Percentiles rank a stretch among this genome's conserved stretches.
phyloP scores from a whole-genome alignment of 2,113 vertebrate species.

The Bubo blakistoni region DNA sequence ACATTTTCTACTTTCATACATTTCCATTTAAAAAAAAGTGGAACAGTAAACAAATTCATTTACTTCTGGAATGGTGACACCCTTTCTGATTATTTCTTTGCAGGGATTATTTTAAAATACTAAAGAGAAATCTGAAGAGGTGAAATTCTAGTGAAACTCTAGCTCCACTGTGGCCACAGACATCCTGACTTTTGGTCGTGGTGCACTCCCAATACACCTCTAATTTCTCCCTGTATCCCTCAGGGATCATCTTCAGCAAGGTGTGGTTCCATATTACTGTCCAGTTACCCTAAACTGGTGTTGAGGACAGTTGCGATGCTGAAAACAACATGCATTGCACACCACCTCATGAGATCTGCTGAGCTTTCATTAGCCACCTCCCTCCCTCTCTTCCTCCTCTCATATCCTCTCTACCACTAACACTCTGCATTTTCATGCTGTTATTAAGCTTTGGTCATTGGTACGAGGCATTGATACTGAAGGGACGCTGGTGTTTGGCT shows the following conservation, averaged over 20 bases:
- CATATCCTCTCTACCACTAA: neutral
- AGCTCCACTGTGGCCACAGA: neutral
- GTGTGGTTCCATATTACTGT: neutral
- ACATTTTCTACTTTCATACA: neutral
- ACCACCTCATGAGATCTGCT: neutral
- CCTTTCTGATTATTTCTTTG: neutral
- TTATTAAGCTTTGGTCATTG: neutral
- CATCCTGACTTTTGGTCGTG: neutral
- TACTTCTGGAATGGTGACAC: neutral
- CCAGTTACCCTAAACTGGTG: neutral
- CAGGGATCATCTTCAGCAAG: neutral
- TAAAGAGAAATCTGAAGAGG: neutral
- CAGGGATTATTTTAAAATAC: neutral
- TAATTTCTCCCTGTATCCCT: neutral
- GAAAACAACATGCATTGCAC: neutral
- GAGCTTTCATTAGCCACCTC: neutral
- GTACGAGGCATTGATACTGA: neutral
- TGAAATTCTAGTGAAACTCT: neutral
- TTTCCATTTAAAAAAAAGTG: neutral
- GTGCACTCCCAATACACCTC: rapidly evolving
- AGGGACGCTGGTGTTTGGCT: neutral
- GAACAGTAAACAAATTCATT: neutral
- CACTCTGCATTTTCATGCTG: neutral
- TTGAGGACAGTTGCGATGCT: neutral
- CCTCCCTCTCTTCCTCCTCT: neutral